Evolutionary conservation across 2,888 invertebrate species (phyloP).

Genomic region (Parnassius glacialis): DNA sequence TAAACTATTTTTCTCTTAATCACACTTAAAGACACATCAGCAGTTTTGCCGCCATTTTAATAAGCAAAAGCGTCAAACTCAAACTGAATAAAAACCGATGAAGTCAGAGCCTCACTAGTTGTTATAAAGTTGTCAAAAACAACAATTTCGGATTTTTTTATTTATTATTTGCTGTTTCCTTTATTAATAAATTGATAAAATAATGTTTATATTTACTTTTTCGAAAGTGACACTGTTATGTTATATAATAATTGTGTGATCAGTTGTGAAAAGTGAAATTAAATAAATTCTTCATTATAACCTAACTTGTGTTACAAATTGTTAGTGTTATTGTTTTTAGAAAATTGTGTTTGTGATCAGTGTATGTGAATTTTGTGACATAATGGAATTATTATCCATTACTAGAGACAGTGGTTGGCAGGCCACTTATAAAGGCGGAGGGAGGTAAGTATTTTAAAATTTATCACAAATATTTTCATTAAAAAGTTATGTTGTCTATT

Average conservation of each 20-base stretch:
- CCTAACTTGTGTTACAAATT: conserved; percentile 5
- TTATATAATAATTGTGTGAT: background rate
- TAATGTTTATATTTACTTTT: background rate
- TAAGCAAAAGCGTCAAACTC: background rate
- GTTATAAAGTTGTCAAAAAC: conserved; percentile 39
- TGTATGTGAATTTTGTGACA: too few relatives aligned
- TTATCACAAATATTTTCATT: too few relatives aligned
- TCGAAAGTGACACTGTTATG: background rate
- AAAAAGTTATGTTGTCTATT: too few relatives aligned
- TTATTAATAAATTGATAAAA: background rate
- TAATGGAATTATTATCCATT: too few relatives aligned
- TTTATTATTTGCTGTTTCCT: conserved; percentile 19
- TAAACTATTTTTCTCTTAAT: too few relatives aligned
- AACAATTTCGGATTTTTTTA: conserved; percentile 28
- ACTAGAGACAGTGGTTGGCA: too few relatives aligned
- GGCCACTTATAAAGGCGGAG: too few relatives aligned
- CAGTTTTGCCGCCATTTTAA: background rate
- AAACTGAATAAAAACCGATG: conserved; percentile 16
- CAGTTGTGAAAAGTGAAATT: background rate
- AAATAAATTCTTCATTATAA: conserved; percentile 17
- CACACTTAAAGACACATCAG: too few relatives aligned
- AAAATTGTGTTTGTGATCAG: too few relatives aligned
- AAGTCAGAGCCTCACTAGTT: conserved; percentile 33
- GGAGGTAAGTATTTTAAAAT: too few relatives aligned
- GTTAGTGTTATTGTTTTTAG: too few relatives aligned